Evolutionary conservation across 2,797 vertebrate genomes (phyloP).

Genomic region (Sebastes hubbsi): DNA sequence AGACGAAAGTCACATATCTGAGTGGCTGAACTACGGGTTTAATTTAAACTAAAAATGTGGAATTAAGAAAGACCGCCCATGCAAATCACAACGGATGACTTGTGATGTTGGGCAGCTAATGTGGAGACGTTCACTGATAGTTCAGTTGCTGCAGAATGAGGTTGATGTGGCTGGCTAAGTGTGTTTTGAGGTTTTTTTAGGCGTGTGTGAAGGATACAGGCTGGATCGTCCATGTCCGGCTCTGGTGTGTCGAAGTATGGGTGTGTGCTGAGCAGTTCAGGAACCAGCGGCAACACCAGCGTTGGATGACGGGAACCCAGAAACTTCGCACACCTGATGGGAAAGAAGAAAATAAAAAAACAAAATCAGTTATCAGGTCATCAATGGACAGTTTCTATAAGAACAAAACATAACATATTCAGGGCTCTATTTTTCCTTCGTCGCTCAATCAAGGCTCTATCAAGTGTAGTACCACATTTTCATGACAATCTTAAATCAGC

Average conservation of each 20-base stretch:
- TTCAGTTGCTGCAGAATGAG: not conserved
- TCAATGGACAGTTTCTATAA: not conserved
- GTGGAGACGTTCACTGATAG: not conserved
- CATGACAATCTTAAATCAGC: not conserved
- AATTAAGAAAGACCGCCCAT: not conserved
- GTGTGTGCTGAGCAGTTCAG: conserved; percentile 95
- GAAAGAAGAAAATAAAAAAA: not conserved
- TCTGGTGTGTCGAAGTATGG: conserved; percentile 98
- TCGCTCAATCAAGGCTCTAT: not conserved
- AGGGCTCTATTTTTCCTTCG: not conserved
- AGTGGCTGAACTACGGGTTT: not conserved
- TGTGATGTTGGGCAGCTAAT: not conserved
- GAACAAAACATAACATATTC: not conserved
- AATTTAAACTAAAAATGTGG: not conserved
- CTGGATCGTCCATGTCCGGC: conserved; percentile 98
- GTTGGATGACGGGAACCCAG: conserved; percentile 93
- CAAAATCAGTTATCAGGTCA: not conserved
- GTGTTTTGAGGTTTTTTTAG: not conserved
- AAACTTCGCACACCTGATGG: conserved; percentile 93
- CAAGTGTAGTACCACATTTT: not conserved
- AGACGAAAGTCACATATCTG: not conserved
- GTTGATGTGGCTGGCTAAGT: not conserved
- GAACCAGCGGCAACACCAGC: conserved; percentile 92
- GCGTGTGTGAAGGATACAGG: conserved; percentile 89
- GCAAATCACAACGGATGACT: not conserved